A percentile compares a stretch with the other conserved stretches of the same genome.
Evolutionary conservation across 2,888 invertebrate genomes (phyloP).

Genomic region (Stomorhina lunata): DNA sequence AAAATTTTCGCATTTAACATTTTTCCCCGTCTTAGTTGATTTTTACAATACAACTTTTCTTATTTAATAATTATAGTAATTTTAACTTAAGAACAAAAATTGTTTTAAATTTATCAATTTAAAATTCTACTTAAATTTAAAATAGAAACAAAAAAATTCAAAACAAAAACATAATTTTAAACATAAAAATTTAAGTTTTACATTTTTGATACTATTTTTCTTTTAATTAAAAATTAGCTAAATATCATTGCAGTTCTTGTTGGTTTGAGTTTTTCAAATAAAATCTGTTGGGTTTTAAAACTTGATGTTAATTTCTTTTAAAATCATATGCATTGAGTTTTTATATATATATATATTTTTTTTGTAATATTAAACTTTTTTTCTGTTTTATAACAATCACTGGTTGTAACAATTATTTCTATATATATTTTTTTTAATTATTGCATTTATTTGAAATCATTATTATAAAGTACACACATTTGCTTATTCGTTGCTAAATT

Average conservation of each 20-base stretch:
- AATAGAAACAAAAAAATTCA: constrained; percentile 38
- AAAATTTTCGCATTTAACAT: constrained; percentile 5
- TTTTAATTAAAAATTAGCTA: constrained; percentile 46
- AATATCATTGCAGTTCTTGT: constrained; percentile 63
- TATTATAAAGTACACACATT: constrained; percentile 33
- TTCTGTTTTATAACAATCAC: constrained; percentile 31
- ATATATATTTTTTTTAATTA: not conserved
- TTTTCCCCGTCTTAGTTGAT: not conserved
- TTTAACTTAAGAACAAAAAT: constrained; percentile 32
- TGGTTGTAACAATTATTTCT: constrained; percentile 46
- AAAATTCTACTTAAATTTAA: constrained; percentile 54
- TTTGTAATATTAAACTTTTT: not conserved
- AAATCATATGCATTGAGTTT: no score
- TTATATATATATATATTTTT: not conserved
- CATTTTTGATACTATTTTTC: constrained; percentile 17
- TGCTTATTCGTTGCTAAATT: constrained; percentile 49
- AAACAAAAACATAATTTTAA: constrained; percentile 4
- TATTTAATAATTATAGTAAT: constrained; percentile 29
- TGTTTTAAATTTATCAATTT: not conserved
- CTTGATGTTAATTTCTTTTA: no score
- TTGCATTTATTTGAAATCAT: not conserved
- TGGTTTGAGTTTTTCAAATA: constrained; percentile 18
- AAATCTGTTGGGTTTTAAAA: not conserved
- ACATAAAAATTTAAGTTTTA: constrained; percentile 24
- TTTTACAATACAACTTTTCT: constrained; percentile 32